Conservation (phyloP, 2,888 invertebrate genomes). For the Neocrepidodera transversa region DNA sequence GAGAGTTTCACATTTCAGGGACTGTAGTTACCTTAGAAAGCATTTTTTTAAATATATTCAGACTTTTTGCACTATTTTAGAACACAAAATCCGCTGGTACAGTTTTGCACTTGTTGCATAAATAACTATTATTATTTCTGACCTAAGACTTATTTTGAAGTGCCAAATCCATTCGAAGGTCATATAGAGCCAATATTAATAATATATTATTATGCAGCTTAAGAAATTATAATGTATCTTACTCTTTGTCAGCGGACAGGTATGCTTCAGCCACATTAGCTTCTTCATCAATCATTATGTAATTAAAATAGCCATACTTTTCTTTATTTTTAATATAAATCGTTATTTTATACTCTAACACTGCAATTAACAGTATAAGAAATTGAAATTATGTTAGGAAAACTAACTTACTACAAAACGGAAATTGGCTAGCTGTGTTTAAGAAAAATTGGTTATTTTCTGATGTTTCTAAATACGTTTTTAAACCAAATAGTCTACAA, state of each 20-base stretch:
- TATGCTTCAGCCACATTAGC: conserved; percentile 48
- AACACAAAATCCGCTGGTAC: too few species aligned
- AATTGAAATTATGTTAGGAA: background rate
- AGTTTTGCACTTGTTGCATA: too few species aligned
- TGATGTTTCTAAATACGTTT: conserved; percentile 43
- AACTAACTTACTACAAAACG: conserved; percentile 58
- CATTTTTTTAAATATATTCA: too few species aligned
- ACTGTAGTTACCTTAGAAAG: too few species aligned
- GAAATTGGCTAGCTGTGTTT: conserved; percentile 50
- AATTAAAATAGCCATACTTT: conserved; percentile 51
- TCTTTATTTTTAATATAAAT: conserved; percentile 22
- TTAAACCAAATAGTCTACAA: conserved; percentile 54
- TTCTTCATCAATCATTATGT: conserved; percentile 51
- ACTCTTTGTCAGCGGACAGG: conserved; percentile 30
- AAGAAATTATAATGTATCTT: too few species aligned
- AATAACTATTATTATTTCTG: too few species aligned
- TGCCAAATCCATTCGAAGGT: too few species aligned
- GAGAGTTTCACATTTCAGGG: too few species aligned
- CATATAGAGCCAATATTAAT: too few species aligned
- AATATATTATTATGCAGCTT: too few species aligned
- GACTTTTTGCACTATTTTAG: too few species aligned
- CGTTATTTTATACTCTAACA: conserved; percentile 43
- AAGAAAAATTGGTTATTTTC: conserved; percentile 52
- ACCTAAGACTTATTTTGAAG: too few species aligned
- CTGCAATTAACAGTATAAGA: conserved; percentile 31